phyloP scores from a whole-genome alignment of 1,140 invertebrate genomes.

The Lasioglossum albipes region DNA sequence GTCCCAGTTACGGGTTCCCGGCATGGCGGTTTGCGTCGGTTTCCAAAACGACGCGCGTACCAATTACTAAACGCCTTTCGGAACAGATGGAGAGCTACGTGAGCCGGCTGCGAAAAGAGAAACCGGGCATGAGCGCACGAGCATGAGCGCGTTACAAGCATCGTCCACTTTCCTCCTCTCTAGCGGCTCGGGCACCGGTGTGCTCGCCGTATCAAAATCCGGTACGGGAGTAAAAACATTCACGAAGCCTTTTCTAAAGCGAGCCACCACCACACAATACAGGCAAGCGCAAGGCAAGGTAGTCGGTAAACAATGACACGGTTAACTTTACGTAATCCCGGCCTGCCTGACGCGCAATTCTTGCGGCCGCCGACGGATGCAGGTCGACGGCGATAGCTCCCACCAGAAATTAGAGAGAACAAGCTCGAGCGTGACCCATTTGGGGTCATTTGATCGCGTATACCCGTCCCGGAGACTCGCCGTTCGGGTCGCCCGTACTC shows the following conservation, averaged over 20 bases:
- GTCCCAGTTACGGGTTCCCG: neutral
- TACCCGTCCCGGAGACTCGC: neutral
- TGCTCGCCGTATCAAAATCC: conserved; percentile 6
- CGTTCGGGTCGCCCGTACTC: conserved; percentile 12
- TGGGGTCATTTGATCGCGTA: neutral
- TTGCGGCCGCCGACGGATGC: conserved; percentile 1
- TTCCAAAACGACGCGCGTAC: neutral
- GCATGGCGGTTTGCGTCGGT: neutral
- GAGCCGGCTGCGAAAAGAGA: neutral
- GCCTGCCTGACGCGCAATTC: conserved; percentile 11
- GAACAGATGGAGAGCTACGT: neutral
- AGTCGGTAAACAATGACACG: conserved; percentile 19
- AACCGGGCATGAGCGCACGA: neutral
- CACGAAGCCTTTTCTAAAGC: conserved; percentile 6
- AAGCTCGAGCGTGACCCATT: conserved; percentile 11
- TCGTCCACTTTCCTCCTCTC: neutral
- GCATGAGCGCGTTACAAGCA: neutral
- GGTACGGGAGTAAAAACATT: conserved; percentile 3
- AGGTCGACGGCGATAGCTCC: neutral
- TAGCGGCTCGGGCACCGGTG: neutral
- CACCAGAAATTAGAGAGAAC: conserved; percentile 19
- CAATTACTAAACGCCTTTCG: neutral
- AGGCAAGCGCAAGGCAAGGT: neutral
- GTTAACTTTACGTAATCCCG: conserved; percentile 16
- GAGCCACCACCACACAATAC: neutral